Evolutionary conservation across 2,888 invertebrate genomes (phyloP).

Genomic region (Orgyia antiqua): DNA sequence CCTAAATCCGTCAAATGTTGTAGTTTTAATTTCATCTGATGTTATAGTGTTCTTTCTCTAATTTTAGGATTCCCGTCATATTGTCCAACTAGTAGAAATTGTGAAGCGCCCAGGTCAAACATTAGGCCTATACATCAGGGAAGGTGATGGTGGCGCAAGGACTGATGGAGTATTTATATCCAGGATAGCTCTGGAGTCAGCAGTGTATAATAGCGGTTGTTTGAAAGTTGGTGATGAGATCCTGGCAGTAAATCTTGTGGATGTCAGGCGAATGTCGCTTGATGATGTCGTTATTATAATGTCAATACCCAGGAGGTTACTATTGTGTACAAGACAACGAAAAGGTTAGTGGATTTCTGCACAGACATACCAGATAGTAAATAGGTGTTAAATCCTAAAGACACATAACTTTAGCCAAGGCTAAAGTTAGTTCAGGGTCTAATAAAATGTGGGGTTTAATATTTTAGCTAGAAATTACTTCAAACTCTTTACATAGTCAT

Average conservation of each 20-base stretch:
- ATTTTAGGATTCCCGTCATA: conserved; percentile 84
- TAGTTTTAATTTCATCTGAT: no score
- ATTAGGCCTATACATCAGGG: conserved; percentile 97
- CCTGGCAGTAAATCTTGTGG: conserved; percentile 97
- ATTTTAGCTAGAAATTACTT: no score
- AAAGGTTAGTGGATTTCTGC: conserved; percentile 75
- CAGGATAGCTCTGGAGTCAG: conserved; percentile 91
- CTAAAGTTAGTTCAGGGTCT: no score
- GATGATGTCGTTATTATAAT: conserved; percentile 99
- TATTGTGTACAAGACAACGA: conserved; percentile 93
- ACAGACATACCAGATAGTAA: no score
- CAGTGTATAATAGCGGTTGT: conserved; percentile 98
- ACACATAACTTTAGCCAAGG: no score
- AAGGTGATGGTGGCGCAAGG: conserved; percentile 98
- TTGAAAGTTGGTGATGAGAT: conserved; percentile 99
- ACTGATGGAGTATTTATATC: conserved; percentile 99
- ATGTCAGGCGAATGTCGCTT: conserved; percentile 97
- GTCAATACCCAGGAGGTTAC: conserved; percentile 97
- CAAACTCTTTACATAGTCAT: no score
- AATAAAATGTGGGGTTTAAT: no score
- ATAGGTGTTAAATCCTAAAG: no score
- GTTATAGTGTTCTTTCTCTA: no score
- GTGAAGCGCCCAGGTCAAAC: conserved; percentile 99
- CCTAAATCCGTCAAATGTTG: no score
- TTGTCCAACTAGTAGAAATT: conserved; percentile 96